Evolutionary conservation across 2,888 invertebrate species (phyloP).

Genomic region (Mechanitis messenoides): DNA sequence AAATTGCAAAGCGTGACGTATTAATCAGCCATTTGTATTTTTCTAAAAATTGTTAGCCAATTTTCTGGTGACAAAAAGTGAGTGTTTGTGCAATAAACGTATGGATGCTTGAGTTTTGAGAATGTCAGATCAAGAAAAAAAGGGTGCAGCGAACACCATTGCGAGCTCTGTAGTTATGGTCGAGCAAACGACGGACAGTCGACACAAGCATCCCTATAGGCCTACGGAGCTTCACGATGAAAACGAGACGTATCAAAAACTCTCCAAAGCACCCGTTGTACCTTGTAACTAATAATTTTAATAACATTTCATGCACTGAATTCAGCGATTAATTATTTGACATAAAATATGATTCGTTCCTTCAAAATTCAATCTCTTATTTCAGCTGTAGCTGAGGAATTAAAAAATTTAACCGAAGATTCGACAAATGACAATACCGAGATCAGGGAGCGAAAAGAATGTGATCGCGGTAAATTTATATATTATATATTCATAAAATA

Average conservation of each 20-base stretch:
- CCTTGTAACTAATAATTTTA: constrained; percentile 39
- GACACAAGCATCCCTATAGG: constrained; percentile 45
- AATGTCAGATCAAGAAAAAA: constrained; percentile 63
- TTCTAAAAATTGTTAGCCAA: constrained; percentile 49
- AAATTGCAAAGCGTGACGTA: constrained; percentile 64
- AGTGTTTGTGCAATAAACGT: constrained; percentile 42
- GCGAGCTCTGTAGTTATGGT: constrained; percentile 44
- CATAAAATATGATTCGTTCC: neutral
- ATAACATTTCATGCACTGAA: constrained; percentile 18
- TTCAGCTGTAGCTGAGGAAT: constrained; percentile 47
- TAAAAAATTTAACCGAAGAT: constrained; percentile 39
- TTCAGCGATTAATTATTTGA: constrained; percentile 9
- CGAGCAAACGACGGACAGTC: constrained; percentile 44
- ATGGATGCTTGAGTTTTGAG: constrained; percentile 53
- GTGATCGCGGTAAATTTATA: constrained; percentile 37
- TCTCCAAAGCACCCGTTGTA: constrained; percentile 51
- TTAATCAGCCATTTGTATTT: constrained; percentile 50
- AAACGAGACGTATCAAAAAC: constrained; percentile 47
- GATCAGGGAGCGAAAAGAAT: constrained; percentile 38
- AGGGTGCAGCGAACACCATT: constrained; percentile 36
- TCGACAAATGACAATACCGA: constrained; percentile 32
- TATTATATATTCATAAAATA: neutral
- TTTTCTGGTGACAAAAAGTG: constrained; percentile 50
- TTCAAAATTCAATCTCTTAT: constrained; percentile 1
- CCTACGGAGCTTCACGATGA: constrained; percentile 48